These are phyloP conservation scores for Rhinolophus sinicus DNA, from an alignment of 2,113 vertebrate genomes.

Conservation along the genomic window DNA sequence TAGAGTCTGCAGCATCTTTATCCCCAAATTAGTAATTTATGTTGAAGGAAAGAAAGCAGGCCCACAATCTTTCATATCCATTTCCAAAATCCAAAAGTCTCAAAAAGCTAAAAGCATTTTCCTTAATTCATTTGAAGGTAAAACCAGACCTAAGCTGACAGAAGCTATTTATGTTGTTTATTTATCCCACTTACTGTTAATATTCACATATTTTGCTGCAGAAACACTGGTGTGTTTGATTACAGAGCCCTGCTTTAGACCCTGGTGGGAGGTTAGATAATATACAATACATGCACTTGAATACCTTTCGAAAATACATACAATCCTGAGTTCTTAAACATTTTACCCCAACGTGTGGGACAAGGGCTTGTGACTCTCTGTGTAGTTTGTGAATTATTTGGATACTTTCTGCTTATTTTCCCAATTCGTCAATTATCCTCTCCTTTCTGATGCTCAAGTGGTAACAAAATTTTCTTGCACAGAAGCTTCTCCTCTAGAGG, in stretches of 20 bases:
- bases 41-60: background rate
- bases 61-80: background rate
- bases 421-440: background rate
- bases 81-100: background rate
- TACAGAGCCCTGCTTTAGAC: background rate
- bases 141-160: background rate
- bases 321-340: background rate
- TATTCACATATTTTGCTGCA: slow-evolving; percentile 14
- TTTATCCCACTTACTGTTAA: background rate
- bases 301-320: background rate
- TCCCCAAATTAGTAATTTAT: background rate
- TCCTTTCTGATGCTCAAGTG: background rate
- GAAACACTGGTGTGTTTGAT: background rate
- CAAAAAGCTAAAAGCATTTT: background rate
- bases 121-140: background rate
- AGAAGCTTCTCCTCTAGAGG: background rate
- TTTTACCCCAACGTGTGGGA: background rate
- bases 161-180: background rate
- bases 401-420: background rate
- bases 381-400: background rate
- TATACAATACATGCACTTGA: background rate
- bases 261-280: background rate
- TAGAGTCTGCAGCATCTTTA: background rate
- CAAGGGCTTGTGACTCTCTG: background rate
- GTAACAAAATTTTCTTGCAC: background rate